Base-by-base conservation (phyloP, 2,113 vertebrate species). In the Rhynchomys soricoides region DNA sequence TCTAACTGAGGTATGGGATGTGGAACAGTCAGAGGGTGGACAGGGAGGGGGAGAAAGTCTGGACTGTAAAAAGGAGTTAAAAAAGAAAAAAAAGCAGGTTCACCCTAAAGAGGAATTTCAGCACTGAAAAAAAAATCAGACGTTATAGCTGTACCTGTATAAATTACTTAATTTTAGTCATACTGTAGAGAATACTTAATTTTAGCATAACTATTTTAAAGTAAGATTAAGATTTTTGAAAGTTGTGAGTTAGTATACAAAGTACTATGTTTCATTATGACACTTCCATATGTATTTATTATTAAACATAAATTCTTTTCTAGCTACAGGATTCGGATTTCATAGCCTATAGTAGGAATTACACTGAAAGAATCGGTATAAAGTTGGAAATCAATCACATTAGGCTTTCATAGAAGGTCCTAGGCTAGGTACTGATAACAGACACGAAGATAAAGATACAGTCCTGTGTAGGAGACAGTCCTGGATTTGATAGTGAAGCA, bases 341-440 rank as follows among this genome's bases (percentile, higher is more conserved):
- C 92, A 89, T 29, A 88, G 57, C 15, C 17, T 92, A 17, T 17
- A 19, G 45, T 50, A 66, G 52, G 70, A 87, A 55, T 81, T 90
- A 91, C 59, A 37, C 2, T 73, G 66, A 66, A 95, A 78, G 37
- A 94, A 82, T 45, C 5, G 2, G 15, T 34, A 73, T 50, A 91
- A 95, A 91, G 91, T 89, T 83, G 68, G 79, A 95, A 96, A 86
- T 9, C 43, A 96, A 86, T 9, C 43, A 24, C 12, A 93, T 88
- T 70, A 50, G 90, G 34, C 91, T 91, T 77, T 92, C 87, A 81
- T 74, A 89, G 24, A n/a, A 91, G 64, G 37, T 37, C 48, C 66
- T 78, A 15, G 40, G 40, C 37, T 64, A 83, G 68, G 43, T 74
- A 45, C 82, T 62, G 55, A 26, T 40, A 13, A 77, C 4, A 16